Conservation (phyloP, 2,797 vertebrate species). For the Tinamus major region DNA sequence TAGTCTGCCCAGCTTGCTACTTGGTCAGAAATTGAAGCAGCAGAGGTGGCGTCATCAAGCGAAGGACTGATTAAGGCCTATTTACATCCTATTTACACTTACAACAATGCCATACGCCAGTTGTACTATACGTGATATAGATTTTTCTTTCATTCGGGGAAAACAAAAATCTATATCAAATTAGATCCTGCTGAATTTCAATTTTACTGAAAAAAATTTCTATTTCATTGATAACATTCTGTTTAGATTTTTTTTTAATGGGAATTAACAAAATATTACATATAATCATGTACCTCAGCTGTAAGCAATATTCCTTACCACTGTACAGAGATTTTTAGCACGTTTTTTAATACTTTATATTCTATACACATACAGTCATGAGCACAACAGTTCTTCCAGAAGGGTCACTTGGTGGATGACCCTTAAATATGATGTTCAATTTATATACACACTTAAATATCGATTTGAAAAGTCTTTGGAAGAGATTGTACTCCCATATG, state of each 20-base stretch:
- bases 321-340: background rate
- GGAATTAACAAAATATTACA: too few species aligned
- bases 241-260: background rate
- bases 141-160: background rate
- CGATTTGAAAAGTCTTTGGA: background rate
- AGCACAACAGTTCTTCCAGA: background rate
- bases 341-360: background rate
- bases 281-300: background rate
- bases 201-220: background rate
- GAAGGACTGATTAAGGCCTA: background rate
- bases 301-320: background rate
- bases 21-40: background rate
- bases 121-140: background rate
- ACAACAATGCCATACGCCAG: background rate
- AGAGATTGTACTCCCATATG: background rate
- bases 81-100: background rate
- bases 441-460: background rate
- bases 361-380: fast-evolving
- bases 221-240: background rate
- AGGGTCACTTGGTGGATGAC: background rate
- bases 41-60: background rate
- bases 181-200: background rate
- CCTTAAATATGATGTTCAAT: background rate
- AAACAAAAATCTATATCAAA: background rate
- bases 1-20: background rate